Evolutionary conservation across 2,113 vertebrate genomes (phyloP).

Genomic region (Micronycteris hirsuta): DNA sequence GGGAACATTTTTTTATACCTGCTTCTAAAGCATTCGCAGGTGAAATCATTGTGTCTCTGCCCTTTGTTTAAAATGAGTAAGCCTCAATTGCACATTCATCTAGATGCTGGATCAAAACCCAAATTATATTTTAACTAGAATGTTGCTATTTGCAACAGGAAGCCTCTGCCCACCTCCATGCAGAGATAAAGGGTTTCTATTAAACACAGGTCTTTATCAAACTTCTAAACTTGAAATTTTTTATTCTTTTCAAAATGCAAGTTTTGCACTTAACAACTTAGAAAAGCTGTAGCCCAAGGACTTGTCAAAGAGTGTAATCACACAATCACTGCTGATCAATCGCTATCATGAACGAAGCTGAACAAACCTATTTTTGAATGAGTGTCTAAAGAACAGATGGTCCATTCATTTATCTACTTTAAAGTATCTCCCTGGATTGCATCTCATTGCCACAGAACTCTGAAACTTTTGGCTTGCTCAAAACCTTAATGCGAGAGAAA

Average conservation of each 20-base stretch:
- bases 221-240: background rate
- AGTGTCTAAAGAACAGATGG: background rate
- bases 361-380: background rate
- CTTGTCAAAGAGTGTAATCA: background rate
- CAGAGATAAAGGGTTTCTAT: background rate
- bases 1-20: background rate
- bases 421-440: background rate
- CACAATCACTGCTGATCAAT: background rate
- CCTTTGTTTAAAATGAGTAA: background rate
- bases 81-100: background rate
- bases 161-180: background rate
- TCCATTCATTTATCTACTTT: background rate
- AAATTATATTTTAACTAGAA: background rate
- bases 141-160: background rate
- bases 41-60: background rate
- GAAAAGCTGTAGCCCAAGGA: background rate
- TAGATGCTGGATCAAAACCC: background rate
- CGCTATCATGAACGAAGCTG: background rate
- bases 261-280: background rate
- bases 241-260: background rate
- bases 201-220: background rate
- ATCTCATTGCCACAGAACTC: background rate
- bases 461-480: background rate
- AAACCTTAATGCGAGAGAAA: background rate
- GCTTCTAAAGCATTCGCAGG: background rate